phyloP scores from a whole-genome alignment of 2,797 vertebrate genomes.

The Oophaga sylvatica region DNA sequence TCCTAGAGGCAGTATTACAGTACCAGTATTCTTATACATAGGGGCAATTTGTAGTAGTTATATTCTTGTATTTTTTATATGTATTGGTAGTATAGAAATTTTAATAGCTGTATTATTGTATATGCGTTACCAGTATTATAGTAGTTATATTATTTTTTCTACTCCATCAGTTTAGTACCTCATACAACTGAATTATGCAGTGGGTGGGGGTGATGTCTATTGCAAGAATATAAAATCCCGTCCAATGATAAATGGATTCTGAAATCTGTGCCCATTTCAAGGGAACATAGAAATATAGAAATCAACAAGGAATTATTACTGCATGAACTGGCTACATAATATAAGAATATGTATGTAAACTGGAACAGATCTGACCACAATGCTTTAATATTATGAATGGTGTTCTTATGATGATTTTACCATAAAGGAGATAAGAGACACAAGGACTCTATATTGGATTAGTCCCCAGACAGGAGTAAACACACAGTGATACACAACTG shows the following conservation, averaged over 20 bases:
- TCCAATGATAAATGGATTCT: too few species aligned
- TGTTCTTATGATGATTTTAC: background rate
- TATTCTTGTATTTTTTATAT: too few species aligned
- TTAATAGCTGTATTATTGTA: too few species aligned
- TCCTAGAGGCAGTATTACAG: background rate
- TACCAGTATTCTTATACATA: background rate
- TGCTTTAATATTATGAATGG: background rate
- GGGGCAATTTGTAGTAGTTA: background rate
- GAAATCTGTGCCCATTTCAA: too few species aligned
- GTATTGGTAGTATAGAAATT: too few species aligned
- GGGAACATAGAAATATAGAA: too few species aligned
- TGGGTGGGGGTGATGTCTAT: too few species aligned
- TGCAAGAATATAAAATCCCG: too few species aligned
- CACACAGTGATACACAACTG: constrained; percentile 23
- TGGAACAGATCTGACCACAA: background rate
- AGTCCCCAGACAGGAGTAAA: constrained; percentile 2
- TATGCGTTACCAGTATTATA: too few species aligned
- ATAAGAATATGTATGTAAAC: background rate
- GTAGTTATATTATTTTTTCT: background rate
- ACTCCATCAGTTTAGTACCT: background rate
- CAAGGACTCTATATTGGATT: background rate
- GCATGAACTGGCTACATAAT: background rate
- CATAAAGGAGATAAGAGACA: background rate
- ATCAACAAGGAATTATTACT: background rate
- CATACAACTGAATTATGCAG: background rate